Percentiles rank a stretch among this genome's conserved stretches.
These are phyloP conservation scores for Lasioglossum lativentre DNA, from an alignment of 2,888 invertebrate species.

Conservation along the genomic window DNA sequence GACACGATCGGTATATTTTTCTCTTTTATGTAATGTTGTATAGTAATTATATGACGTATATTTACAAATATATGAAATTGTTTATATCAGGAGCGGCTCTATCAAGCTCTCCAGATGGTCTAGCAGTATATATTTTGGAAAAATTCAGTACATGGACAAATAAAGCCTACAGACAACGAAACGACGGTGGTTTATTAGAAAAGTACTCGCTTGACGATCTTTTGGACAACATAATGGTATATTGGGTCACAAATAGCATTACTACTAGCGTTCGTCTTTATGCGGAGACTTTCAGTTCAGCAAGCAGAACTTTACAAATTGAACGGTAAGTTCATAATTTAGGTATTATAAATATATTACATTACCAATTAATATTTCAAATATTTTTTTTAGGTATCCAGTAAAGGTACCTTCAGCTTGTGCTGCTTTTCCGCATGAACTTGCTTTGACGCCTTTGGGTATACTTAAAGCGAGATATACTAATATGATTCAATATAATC, in stretches of 20 bases:
- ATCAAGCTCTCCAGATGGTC: conserved; percentile 92
- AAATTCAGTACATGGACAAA: conserved; percentile 93
- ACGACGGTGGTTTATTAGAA: conserved; percentile 89
- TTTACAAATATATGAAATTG: conserved; percentile 79
- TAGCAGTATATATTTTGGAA: conserved; percentile 96
- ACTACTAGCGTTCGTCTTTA: conserved; percentile 92
- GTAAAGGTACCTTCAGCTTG: conserved; percentile 90
- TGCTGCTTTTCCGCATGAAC: conserved; percentile 90
- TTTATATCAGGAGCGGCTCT: conserved; percentile 87
- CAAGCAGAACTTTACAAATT: conserved; percentile 76
- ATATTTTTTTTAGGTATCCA: conserved; percentile 86
- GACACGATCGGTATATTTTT: conserved; percentile 90
- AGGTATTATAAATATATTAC: not conserved
- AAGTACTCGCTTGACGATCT: conserved; percentile 90
- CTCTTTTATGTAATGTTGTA: not conserved
- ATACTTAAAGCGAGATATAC: conserved; percentile 87
- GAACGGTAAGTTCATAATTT: conserved; percentile 82
- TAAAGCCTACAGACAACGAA: conserved; percentile 83
- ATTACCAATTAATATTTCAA: conserved; percentile 8
- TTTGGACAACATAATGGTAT: conserved; percentile 93
- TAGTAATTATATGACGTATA: not conserved
- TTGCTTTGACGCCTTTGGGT: conserved; percentile 87
- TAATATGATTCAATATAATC: conserved; percentile 89
- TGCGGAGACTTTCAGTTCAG: conserved; percentile 86
- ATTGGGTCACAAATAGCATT: conserved; percentile 91